Base-by-base conservation (phyloP, 2,797 vertebrate species). In the Anas bahamensis region DNA sequence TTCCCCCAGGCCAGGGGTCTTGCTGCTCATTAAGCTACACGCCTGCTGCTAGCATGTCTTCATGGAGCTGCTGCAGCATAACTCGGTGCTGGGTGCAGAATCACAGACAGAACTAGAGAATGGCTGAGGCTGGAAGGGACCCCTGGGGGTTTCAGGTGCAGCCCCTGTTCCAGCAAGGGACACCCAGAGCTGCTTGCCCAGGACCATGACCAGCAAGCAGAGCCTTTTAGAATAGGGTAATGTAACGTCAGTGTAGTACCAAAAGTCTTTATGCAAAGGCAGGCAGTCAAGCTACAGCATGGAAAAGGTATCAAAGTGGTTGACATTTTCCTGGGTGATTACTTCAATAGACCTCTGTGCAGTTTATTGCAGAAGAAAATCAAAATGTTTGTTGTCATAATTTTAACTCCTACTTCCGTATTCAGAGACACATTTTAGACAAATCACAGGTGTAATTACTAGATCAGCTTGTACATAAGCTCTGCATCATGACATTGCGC, bases 41-140 rank as follows among this genome's bases (percentile, higher is more conserved):
- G 2, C 3, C 0, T 9, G 11, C 0, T 8, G 11, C 17, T 17
- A 29, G 19, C 4, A 0, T 11, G 28, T 59, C 57, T 9, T 10
- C n/a, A 2, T 6, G n/a, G 50, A 80, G 75, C 56, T 73, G 18
- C 28, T 2, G 1, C 42, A 37, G 37, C 3, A 1, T 28, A 59
- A 35, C 42, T 14, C 16, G 24, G 7, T 59, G 70, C 33, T 59
- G 76, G 17, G 39, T 52, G 24, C 50, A 26, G 50, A 9, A 52
- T 26, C 50, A 52, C 50, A 52, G 50, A 26, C 50, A 52, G 50
- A 50, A 26, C 24, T 26, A 52, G 24, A 52, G 50, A 52, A 52
- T 26, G 50, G 50, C 50, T 28, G 24, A 52, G 50, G 50, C 50
- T 52, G 50, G 24, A 26, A 26, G 14, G 50, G 24, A 52, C 50